These are phyloP conservation scores for Pagrus major DNA, from an alignment of 2,113 vertebrate species.

Conservation along the genomic window DNA sequence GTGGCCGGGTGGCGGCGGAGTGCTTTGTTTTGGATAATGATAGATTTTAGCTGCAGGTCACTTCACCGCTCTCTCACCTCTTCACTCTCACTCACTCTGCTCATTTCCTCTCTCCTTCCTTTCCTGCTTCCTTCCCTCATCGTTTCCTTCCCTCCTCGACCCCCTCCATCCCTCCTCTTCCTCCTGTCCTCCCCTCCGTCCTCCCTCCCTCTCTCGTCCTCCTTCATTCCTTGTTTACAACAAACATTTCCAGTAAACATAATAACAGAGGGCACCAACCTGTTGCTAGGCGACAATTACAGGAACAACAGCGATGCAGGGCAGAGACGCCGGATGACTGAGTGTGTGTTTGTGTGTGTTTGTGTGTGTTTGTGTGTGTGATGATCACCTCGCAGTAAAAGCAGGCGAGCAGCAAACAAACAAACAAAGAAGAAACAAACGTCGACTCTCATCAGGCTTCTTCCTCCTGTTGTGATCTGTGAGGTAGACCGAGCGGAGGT, in stretches of 20 bases:
- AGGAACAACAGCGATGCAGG: slow-evolving; percentile 37
- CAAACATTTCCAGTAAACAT: slow-evolving; percentile 75
- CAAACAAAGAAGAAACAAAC: slow-evolving; percentile 22
- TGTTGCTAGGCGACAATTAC: slow-evolving; percentile 75
- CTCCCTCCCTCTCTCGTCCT: slow-evolving; percentile 12
- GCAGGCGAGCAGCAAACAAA: slow-evolving; percentile 26
- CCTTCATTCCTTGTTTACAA: slow-evolving; percentile 65
- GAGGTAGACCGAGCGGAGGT: no score
- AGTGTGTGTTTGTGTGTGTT: slow-evolving; percentile 32
- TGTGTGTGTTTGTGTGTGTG: slow-evolving; percentile 2
- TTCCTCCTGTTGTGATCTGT: not conserved
- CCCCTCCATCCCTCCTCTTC: not conserved
- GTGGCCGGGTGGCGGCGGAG: slow-evolving; percentile 29
- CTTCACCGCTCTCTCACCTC: slow-evolving; percentile 55
- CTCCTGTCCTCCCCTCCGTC: not conserved
- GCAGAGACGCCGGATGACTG: slow-evolving; percentile 20
- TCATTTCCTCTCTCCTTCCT: slow-evolving; percentile 22
- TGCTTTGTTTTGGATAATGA: slow-evolving; percentile 77
- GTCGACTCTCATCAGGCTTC: not conserved
- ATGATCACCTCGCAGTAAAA: slow-evolving; percentile 33
- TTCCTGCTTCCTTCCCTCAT: not conserved
- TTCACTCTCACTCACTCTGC: slow-evolving; percentile 16
- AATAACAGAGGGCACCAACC: slow-evolving; percentile 70
- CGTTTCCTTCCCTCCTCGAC: slow-evolving; percentile 10
- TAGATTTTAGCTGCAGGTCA: slow-evolving; percentile 65